Conservation (phyloP, 2,113 vertebrate genomes). For the Oryzias curvinotus region DNA sequence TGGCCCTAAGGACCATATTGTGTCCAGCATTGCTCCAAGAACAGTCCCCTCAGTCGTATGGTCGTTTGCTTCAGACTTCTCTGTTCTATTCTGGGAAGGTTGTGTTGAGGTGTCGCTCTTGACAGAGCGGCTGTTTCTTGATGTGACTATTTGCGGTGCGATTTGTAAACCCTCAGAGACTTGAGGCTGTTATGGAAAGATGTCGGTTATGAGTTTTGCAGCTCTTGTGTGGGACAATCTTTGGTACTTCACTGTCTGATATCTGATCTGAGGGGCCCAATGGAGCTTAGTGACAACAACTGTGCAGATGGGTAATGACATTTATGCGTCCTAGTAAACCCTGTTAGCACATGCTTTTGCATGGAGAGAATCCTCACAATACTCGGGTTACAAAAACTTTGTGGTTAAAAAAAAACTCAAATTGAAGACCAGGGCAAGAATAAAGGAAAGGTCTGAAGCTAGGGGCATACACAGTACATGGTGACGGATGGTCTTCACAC, state of each 20-base stretch:
- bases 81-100: slow-evolving; percentile 47
- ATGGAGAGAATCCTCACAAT: not conserved
- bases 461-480: too few species aligned
- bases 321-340: not conserved
- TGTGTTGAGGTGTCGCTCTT: slow-evolving; percentile 5
- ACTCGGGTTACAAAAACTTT: too few species aligned
- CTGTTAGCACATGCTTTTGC: not conserved
- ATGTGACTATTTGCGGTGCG: slow-evolving; percentile 6
- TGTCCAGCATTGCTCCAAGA: too few species aligned
- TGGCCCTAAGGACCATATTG: too few species aligned
- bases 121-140: not conserved
- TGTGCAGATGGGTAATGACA: not conserved
- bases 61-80: slow-evolving; percentile 12
- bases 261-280: not conserved
- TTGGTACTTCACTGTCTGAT: slow-evolving; percentile 1
- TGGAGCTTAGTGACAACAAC: not conserved
- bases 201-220: slow-evolving; percentile 10
- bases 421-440: too few species aligned
- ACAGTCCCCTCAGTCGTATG: too few species aligned
- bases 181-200: slow-evolving; percentile 1
- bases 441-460: too few species aligned
- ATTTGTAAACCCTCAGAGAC: slow-evolving; percentile 27
- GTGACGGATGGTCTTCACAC: too few species aligned
- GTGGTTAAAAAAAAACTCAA: too few species aligned
- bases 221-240: not conserved